These are phyloP conservation scores for Pocota personata DNA, from an alignment of 2,888 invertebrate genomes.

Conservation along the genomic window DNA sequence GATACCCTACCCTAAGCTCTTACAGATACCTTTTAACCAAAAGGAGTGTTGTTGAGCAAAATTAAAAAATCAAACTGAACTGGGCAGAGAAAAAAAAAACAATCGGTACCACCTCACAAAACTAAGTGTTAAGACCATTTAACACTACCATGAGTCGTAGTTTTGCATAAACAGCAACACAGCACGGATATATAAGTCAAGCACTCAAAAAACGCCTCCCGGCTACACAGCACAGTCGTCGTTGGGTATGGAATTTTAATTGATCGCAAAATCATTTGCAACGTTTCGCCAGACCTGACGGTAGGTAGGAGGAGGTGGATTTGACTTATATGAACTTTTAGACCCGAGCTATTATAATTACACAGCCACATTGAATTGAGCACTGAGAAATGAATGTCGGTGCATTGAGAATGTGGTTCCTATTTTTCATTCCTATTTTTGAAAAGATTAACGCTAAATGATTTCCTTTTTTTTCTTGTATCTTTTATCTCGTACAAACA, in stretches of 20 bases:
- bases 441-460: conserved; percentile 30
- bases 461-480: conserved; percentile 3
- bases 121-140: conserved; percentile 62
- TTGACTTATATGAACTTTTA: conserved; percentile 59
- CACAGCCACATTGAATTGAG: conserved; percentile 21
- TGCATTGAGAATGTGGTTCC: conserved; percentile 39
- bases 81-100: neutral
- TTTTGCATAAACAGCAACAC: conserved; percentile 51
- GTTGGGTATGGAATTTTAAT: conserved; percentile 66
- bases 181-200: neutral
- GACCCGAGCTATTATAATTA: conserved; percentile 54
- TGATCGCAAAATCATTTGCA: conserved; percentile 62
- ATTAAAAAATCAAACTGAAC: conserved; percentile 11
- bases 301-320: conserved; percentile 32
- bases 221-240: conserved; percentile 32
- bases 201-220: conserved; percentile 47
- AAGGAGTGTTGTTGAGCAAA: conserved; percentile 40
- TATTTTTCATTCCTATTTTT: conserved; percentile 4
- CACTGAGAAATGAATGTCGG: neutral
- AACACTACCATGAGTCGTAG: conserved; percentile 33
- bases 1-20: conserved; percentile 34
- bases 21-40: neutral
- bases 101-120: neutral
- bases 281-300: neutral
- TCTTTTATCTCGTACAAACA: conserved; percentile 83